These are phyloP conservation scores for Spodoptera frugiperda DNA, from an alignment of 1,140 invertebrate genomes.

Conservation along the genomic window DNA sequence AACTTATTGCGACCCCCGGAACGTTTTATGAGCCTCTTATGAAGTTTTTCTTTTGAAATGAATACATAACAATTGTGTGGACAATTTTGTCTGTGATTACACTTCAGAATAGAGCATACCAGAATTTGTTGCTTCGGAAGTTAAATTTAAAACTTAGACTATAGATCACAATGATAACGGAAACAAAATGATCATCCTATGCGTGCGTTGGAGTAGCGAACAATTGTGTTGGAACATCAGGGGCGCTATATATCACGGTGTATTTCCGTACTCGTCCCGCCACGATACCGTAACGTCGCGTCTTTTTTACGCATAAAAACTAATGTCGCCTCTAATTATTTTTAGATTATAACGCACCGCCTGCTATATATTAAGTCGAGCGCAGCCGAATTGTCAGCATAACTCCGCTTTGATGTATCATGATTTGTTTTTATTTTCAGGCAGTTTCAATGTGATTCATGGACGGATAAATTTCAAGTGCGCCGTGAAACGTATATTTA, in stretches of 20 bases:
- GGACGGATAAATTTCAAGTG: slow-evolving; percentile 77
- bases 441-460: slow-evolving; percentile 80
- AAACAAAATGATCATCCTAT: slow-evolving; percentile 65
- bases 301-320: slow-evolving; percentile 85
- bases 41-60: slow-evolving; percentile 70
- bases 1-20: slow-evolving; percentile 61
- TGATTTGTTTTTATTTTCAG: slow-evolving; percentile 85
- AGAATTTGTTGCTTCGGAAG: not conserved
- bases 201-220: slow-evolving; percentile 58
- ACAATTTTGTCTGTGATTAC: slow-evolving; percentile 48
- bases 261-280: slow-evolving; percentile 78
- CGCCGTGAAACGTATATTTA: slow-evolving; percentile 72
- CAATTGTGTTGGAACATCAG: slow-evolving; percentile 68
- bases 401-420: slow-evolving; percentile 83
- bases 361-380: slow-evolving; percentile 82
- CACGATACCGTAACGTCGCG: slow-evolving; percentile 70
- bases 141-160: not conserved
- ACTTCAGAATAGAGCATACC: slow-evolving; percentile 47
- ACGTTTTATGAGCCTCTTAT: slow-evolving; percentile 66
- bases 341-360: slow-evolving; percentile 84
- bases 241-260: slow-evolving; percentile 75
- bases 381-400: slow-evolving; percentile 84
- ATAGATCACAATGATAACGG: not conserved
- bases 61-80: slow-evolving; percentile 70
- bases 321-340: slow-evolving; percentile 85